A percentile compares a stretch with the other conserved stretches of the same genome.
phyloP scores from a whole-genome alignment of 2,113 vertebrate genomes.

The Archilochus colubris region DNA sequence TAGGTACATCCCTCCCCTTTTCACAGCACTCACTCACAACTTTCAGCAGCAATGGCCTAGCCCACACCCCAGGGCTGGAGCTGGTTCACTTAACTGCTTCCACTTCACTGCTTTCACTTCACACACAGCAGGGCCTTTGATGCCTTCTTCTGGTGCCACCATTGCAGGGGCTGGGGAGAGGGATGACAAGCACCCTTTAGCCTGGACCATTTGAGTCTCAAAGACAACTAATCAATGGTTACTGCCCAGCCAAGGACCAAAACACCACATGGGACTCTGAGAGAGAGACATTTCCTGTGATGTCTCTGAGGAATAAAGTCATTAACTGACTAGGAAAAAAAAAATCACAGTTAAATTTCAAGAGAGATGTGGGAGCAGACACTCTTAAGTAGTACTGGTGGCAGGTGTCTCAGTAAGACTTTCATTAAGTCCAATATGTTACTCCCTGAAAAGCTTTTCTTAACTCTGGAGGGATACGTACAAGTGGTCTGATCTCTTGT shows the following conservation, averaged over 20 bases:
- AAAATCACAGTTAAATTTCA: not conserved
- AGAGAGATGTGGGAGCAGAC: not conserved
- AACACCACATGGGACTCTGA: fast-evolving
- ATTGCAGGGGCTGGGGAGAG: not conserved
- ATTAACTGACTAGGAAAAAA: too few relatives aligned
- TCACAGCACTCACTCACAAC: not conserved
- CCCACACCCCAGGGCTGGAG: fast-evolving
- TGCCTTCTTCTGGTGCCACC: not conserved
- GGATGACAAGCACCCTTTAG: not conserved
- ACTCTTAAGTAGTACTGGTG: not conserved
- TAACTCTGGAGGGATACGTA: not conserved
- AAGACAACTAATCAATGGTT: not conserved
- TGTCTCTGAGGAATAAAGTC: not conserved
- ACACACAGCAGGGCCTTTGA: not conserved
- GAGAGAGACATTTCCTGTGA: not conserved
- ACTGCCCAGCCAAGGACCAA: not conserved
- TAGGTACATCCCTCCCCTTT: not conserved
- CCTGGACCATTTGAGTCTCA: not conserved
- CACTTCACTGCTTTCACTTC: not conserved
- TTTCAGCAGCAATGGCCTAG: fast-evolving
- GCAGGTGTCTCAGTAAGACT: constrained; percentile 5
- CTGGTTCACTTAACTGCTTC: not conserved
- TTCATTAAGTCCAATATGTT: constrained; percentile 22
- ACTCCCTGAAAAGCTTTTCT: constrained; percentile 47
- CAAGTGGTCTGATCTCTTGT: constrained; percentile 12